Base-by-base conservation (phyloP, 1,140 invertebrate species). In the Drosophila trapezifrons region DNA sequence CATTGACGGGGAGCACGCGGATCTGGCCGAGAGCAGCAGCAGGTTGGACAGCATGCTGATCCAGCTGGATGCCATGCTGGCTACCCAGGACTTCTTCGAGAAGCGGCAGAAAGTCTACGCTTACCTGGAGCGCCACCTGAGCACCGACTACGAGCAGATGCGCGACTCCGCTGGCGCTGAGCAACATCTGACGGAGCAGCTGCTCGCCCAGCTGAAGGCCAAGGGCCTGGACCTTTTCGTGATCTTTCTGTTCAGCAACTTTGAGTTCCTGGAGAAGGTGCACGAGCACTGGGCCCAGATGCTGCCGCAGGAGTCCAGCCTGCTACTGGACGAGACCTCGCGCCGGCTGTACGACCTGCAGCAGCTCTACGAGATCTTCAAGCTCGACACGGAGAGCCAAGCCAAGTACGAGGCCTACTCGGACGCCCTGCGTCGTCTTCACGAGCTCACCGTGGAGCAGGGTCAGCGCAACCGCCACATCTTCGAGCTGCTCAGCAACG, bases 211-310 rank as follows among this genome's bases (percentile, higher is more conserved):
- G 46, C 52, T 91, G 3, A 78, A 86, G n/a, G 40, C 69, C 42
- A 89, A 86, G 22, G 90, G 90, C 0, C 25, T 91, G 15, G 90
- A 91, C 54, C 56, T 91, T 8, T 86, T 91, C 27, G 81, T 91
- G 10, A 83, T 85, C 22, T 91, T 91, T 65, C 46, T 91, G 15
- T 91, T 91, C 15, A 91, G 90, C 54, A 91, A 91, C 56, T 91
- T 91, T 52, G 90, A 91, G 42, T 91, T 91, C 12, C 38, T 91
- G 10, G 90, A 91, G 17, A 65, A 75, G 22, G 69, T 91, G 12
- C 90, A 91, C 42, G 54, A 73, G 17, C 76, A 90, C 9, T 91
- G 89, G 90, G 12, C 35, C 1, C 57, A 58, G 7, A 45, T 91
- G 47, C 13, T 91, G 47, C 90, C 89, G 6, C 65, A 80, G 42